Percentiles rank a stretch among this genome's conserved stretches.
These are phyloP conservation scores for Bergia puertoricense DNA, from an alignment of 92 coral and sea anemone species.

Conservation along the genomic window DNA sequence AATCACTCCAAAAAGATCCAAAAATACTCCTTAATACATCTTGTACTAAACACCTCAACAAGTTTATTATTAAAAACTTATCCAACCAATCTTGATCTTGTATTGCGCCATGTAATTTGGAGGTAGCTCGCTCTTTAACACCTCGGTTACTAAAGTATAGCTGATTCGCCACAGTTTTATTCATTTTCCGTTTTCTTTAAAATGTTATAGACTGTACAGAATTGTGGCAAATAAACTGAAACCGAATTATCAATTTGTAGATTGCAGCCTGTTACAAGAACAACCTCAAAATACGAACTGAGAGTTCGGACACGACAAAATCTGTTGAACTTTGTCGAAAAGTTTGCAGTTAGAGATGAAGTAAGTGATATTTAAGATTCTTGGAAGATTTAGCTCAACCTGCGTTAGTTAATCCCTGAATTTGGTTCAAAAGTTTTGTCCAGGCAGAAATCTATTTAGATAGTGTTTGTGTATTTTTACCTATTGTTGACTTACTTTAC, in stretches of 20 bases:
- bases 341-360: slow-evolving; percentile 61
- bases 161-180: background rate
- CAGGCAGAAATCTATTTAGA: slow-evolving; percentile 42
- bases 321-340: slow-evolving; percentile 39
- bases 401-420: background rate
- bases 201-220: no score
- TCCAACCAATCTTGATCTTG: no score
- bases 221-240: background rate
- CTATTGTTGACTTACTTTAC: background rate
- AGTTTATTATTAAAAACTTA: no score
- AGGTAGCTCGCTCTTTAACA: no score
- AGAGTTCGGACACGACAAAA: slow-evolving; percentile 51
- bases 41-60: no score
- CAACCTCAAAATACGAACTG: slow-evolving; percentile 47
- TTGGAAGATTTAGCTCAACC: background rate
- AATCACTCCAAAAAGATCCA: no score
- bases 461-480: background rate
- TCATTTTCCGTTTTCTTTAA: background rate
- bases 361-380: slow-evolving; percentile 37
- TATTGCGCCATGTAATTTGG: no score
- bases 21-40: no score
- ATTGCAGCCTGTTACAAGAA: slow-evolving; percentile 53
- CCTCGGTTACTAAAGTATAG: no score
- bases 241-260: slow-evolving; percentile 25
- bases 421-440: no score